Percentiles rank a stretch among this genome's conserved stretches.
phyloP scores from a whole-genome alignment of 1,140 invertebrate genomes.

The Bombus superbus region DNA sequence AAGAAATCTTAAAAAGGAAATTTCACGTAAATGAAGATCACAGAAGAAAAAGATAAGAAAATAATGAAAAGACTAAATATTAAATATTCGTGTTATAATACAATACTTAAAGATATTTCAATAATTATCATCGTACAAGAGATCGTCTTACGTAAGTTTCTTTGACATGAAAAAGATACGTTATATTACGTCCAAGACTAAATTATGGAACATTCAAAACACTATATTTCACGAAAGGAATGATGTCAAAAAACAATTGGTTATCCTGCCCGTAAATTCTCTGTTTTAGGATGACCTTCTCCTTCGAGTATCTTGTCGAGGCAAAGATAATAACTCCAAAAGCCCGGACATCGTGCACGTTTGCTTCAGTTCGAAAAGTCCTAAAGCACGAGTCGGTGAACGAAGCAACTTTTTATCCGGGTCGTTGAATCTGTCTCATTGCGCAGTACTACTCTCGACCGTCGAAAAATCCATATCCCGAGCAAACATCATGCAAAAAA shows the following conservation, averaged over 20 bases:
- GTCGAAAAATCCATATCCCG: constrained; percentile 28
- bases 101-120: neutral
- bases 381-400: constrained; percentile 22
- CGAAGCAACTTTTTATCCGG: constrained; percentile 24
- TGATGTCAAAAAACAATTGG: neutral
- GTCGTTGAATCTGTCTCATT: constrained; percentile 37
- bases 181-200: neutral
- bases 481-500: neutral
- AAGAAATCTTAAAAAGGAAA: neutral
- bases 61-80: neutral
- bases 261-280: neutral
- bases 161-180: neutral
- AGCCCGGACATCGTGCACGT: neutral
- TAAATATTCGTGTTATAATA: neutral
- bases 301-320: neutral
- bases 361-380: neutral
- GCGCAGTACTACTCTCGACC: constrained; percentile 17
- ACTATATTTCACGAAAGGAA: neutral
- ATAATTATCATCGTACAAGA: neutral
- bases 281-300: neutral
- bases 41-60: neutral
- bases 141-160: neutral
- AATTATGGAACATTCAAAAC: neutral
- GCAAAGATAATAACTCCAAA: neutral
- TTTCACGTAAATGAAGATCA: neutral